A percentile compares a stretch with the other conserved stretches of the same genome.
Evolutionary conservation across 35 echinoderm and acorn worm genomes (phyloP).

Genomic region (Eucidaris tribuloides): DNA sequence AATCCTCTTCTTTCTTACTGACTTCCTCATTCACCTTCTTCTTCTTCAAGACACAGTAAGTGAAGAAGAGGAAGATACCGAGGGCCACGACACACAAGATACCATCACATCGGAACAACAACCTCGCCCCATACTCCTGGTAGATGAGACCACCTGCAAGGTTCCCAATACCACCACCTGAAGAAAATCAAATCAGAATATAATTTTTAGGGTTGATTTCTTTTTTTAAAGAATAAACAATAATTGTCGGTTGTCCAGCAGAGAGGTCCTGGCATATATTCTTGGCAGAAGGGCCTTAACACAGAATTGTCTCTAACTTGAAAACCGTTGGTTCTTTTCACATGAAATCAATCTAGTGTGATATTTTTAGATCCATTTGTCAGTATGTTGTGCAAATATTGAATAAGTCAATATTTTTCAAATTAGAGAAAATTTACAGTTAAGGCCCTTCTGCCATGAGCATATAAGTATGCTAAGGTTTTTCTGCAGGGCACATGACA

Average conservation of each 20-base stretch:
- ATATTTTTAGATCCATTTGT: too few relatives aligned
- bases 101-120: conserved; percentile 30
- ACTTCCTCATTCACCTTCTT: neutral
- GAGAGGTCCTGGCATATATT: too few relatives aligned
- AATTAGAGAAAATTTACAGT: too few relatives aligned
- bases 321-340: too few relatives aligned
- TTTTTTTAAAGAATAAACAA: neutral
- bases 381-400: neutral
- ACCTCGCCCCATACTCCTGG: conserved; percentile 10
- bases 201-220: neutral
- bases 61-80: neutral
- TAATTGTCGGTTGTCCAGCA: neutral
- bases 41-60: neutral
- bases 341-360: too few relatives aligned
- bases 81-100: neutral
- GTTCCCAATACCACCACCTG: conserved; percentile 45
- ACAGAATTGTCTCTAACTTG: too few relatives aligned
- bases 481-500: too few relatives aligned
- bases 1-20: neutral
- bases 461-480: neutral
- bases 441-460: too few relatives aligned
- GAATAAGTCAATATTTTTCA: too few relatives aligned
- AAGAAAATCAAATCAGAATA: neutral
- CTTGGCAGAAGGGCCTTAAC: too few relatives aligned
- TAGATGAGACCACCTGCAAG: conserved; percentile 45